phyloP scores from a whole-genome alignment of 37 sponge, comb jelly and placozoan genomes.

The Lycopodina hypogea region DNA sequence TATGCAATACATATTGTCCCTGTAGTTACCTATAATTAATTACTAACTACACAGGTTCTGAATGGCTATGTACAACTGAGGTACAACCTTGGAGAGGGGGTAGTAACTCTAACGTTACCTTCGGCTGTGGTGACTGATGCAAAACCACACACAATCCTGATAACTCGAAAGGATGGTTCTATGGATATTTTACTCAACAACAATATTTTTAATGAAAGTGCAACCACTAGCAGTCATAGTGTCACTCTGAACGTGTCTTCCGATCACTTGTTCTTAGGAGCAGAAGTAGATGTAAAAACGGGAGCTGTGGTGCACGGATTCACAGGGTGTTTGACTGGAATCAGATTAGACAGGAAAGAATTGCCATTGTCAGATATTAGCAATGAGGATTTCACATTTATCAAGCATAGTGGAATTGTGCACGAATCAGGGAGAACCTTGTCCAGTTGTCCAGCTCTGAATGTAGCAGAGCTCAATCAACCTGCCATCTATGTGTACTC shows the following conservation, averaged over 20 bases:
- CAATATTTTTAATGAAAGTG: constrained; percentile 8
- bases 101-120: constrained; percentile 2
- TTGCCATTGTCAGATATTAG: constrained; percentile 50
- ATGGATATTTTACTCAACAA: constrained; percentile 34
- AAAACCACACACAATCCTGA: constrained; percentile 19
- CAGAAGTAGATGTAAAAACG: neutral
- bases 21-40: no score
- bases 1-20: no score
- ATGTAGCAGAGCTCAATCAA: constrained; percentile 5
- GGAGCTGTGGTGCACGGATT: constrained; percentile 19
- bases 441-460: neutral
- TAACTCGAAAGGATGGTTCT: constrained; percentile 36
- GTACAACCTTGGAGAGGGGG: constrained; percentile 68
- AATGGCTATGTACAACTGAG: constrained; percentile 59
- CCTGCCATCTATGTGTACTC: neutral
- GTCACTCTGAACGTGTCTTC: constrained; percentile 30
- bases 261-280: constrained; percentile 45
- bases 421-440: neutral
- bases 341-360: constrained; percentile 49
- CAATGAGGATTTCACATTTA: constrained; percentile 22
- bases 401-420: neutral
- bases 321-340: constrained; percentile 58
- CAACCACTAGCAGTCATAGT: constrained; percentile 22
- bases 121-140: constrained; percentile 25
- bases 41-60: constrained; percentile 33